Evolutionary conservation across 2,888 invertebrate species (phyloP).

Genomic region (Drosophila seclusa): DNA sequence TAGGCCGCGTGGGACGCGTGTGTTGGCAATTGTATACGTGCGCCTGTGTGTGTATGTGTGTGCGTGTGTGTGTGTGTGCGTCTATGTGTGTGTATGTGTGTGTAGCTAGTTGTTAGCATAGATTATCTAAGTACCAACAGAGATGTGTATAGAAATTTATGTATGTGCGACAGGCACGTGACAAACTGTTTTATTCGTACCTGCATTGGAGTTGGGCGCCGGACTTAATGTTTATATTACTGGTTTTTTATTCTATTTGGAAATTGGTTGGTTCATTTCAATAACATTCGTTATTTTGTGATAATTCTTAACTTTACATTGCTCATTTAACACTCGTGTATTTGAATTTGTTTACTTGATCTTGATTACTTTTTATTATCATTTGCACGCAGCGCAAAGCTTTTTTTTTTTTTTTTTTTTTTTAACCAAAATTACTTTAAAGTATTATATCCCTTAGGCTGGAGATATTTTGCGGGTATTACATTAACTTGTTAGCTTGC

Average conservation of each 20-base stretch:
- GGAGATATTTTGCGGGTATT: conserved; percentile 21
- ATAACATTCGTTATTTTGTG: not conserved
- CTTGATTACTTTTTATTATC: not conserved
- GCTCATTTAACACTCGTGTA: not conserved
- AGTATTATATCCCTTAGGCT: not conserved
- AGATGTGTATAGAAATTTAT: conserved; percentile 12
- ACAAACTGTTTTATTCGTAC: conserved; percentile 56
- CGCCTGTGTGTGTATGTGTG: conserved; percentile 19
- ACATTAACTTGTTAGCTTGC: conserved; percentile 44
- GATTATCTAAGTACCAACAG: conserved; percentile 66
- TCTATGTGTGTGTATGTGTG: conserved; percentile 35
- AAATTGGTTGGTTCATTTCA: not conserved
- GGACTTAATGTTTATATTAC: not conserved
- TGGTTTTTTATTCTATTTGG: not conserved
- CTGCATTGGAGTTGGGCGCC: conserved; percentile 47
- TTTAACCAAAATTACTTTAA: not conserved
- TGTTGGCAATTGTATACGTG: conserved; percentile 32
- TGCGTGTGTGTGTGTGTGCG: conserved; percentile 37
- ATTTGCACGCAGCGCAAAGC: not conserved
- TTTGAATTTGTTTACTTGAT: not conserved
- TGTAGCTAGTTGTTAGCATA: conserved; percentile 67
- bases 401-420: not conserved
- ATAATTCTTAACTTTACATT: not conserved
- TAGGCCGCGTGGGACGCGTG: conserved; percentile 75
- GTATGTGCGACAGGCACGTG: conserved; percentile 64